Percentiles rank a stretch among this genome's conserved stretches.
Conservation (phyloP, 2,113 vertebrate species). For the Verasper variegatus region DNA sequence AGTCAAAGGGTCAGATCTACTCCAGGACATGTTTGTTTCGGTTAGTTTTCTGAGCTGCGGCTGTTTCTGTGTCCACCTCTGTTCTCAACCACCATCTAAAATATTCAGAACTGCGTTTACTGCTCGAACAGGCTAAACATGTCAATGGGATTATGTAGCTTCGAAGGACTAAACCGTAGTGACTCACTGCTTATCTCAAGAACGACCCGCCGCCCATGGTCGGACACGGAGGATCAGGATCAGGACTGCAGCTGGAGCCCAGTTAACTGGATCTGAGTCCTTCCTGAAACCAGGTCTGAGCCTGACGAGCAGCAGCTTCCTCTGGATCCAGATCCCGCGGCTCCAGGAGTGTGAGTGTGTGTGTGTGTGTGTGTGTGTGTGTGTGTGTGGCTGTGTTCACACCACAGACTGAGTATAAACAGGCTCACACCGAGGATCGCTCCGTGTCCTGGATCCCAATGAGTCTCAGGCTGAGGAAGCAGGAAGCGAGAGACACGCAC, state of each 20-base stretch:
- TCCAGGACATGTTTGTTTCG: background rate
- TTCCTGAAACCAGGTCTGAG: background rate
- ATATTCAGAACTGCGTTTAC: background rate
- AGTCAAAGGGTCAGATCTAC: background rate
- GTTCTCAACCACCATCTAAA: background rate
- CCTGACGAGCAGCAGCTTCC: background rate
- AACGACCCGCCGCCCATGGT: conserved; percentile 26
- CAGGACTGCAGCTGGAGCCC: background rate
- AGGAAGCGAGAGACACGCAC: conserved; percentile 55
- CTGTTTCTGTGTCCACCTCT: background rate
- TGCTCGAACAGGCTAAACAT: too few species aligned
- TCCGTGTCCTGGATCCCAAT: background rate
- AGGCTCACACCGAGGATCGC: background rate
- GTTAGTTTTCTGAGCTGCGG: background rate
- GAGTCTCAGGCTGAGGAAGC: conserved; percentile 34
- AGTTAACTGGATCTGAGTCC: background rate
- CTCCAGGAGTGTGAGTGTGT: background rate
- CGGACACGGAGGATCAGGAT: conserved; percentile 8
- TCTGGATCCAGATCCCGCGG: background rate
- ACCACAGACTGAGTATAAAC: too few species aligned
- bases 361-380: too few species aligned
- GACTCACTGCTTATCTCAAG: conserved; percentile 45
- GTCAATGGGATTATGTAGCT: too few species aligned
- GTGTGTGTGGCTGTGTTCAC: too few species aligned
- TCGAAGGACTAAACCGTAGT: background rate